Evolutionary conservation across 2,113 vertebrate species (phyloP).

Genomic region (Cranoglanis bouderius): DNA sequence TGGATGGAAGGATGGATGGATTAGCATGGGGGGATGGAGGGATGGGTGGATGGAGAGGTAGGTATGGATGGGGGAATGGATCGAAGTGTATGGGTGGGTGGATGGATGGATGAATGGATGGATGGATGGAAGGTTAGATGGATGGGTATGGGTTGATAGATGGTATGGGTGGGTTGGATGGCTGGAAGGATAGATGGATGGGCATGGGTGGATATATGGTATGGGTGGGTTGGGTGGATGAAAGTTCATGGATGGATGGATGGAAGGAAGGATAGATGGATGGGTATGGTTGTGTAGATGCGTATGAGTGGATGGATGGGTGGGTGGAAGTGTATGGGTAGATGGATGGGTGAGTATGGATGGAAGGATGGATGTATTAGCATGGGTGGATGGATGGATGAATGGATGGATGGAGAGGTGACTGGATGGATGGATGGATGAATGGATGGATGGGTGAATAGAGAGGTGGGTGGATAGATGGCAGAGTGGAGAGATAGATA

Average conservation of each 20-base stretch:
- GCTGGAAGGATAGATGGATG: neutral
- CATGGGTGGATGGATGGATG: neutral
- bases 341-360: neutral
- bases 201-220: neutral
- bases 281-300: neutral
- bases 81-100: too few species aligned
- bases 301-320: neutral
- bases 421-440: neutral
- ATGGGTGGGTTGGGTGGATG: too few species aligned
- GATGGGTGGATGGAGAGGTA: neutral
- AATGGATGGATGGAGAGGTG: neutral
- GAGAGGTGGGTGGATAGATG: neutral
- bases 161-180: neutral
- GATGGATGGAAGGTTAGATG: neutral
- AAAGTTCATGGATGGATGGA: neutral
- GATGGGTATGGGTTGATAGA: neutral
- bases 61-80: too few species aligned
- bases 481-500: neutral
- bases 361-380: neutral
- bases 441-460: neutral
- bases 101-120: neutral
- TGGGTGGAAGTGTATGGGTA: neutral
- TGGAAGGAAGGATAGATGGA: neutral
- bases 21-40: neutral
- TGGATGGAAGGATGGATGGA: neutral